Evolutionary conservation across 2,797 vertebrate species (phyloP), one percentile per base, ranked within the genome.

Genomic region (Vireo griseus): DNA sequence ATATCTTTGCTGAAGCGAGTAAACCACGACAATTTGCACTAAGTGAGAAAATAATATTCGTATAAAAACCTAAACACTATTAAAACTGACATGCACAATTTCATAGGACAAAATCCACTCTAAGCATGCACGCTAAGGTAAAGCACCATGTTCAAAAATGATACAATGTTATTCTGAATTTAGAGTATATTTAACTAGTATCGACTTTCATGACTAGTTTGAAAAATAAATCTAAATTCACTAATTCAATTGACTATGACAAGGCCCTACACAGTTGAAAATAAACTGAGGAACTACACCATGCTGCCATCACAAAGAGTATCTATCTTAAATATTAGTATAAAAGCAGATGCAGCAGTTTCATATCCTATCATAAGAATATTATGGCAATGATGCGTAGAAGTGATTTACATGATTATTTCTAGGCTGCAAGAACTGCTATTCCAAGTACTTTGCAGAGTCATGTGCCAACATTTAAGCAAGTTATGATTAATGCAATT

Each of bases 331-430:
- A 92, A 94, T 69, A 89, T 35, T 16, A 69, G 69, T 66, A 57
- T 54, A 91, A 90, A 91, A 94, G 82, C 10, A 3, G 79, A 95
- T 91, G 90, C 95, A 88, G 89, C 79, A 96, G 66, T 91, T 95
- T 91, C 87, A 71, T 42, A 79, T 69, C 71, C 63, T 55, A 79
- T 69, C 76, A 37, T 28, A 86, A 37, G 85, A 90, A 84, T 88
- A 84, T 91, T 86, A 94, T 11, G 51, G 81, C 85, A 84, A 88
- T 88, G 94, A 97, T 91, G 79, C 5, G 6, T 63, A 59, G 35
- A 95, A 95, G 87, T 94, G 95, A 97, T 97, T 96, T 96, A 96
- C 91, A 91, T 94, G 89, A 96, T 96, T 96, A 97, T 79, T 97
- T 91, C 92, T 44, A 81, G 40, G 71, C 79, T 78, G 73, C 40